phyloP scores from a whole-genome alignment of 2,797 vertebrate genomes.

The Falco columbarius region DNA sequence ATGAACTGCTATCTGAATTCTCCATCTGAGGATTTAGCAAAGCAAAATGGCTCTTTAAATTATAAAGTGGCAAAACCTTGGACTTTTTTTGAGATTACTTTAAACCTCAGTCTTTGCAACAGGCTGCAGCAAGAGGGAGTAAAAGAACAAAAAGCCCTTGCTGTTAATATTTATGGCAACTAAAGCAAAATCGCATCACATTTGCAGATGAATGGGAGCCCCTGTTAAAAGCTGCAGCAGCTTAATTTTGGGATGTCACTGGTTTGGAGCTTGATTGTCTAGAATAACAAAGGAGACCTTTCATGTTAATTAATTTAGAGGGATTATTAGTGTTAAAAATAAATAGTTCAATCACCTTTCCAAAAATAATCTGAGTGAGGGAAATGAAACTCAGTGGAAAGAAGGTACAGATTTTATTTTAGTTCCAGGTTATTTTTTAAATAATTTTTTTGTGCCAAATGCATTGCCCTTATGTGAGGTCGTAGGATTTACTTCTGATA shows the following conservation, averaged over 20 bases:
- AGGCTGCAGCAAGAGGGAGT: conserved; percentile 65
- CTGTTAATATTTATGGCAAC: conserved; percentile 63
- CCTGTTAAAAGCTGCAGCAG: conserved; percentile 40
- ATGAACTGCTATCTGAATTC: background rate
- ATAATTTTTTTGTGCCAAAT: background rate
- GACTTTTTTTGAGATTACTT: background rate
- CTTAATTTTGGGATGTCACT: conserved; percentile 39
- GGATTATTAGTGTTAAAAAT: conserved; percentile 36
- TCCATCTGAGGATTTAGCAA: background rate
- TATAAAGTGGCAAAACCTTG: background rate
- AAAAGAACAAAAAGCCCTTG: conserved; percentile 60
- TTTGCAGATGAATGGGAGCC: conserved; percentile 50
- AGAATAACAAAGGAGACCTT: conserved; percentile 34
- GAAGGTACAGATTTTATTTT: background rate
- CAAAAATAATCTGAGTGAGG: background rate
- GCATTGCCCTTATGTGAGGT: background rate
- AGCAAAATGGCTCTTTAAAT: background rate
- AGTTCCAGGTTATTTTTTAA: background rate
- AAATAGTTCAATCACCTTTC: conserved; percentile 11
- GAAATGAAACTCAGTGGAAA: background rate
- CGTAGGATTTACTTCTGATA: background rate
- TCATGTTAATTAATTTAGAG: conserved; percentile 43
- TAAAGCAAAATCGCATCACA: conserved; percentile 26
- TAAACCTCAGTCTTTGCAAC: conserved; percentile 46
- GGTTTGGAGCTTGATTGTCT: background rate